Conservation (phyloP, 2,888 invertebrate genomes). For the Aleiodes alternator region DNA sequence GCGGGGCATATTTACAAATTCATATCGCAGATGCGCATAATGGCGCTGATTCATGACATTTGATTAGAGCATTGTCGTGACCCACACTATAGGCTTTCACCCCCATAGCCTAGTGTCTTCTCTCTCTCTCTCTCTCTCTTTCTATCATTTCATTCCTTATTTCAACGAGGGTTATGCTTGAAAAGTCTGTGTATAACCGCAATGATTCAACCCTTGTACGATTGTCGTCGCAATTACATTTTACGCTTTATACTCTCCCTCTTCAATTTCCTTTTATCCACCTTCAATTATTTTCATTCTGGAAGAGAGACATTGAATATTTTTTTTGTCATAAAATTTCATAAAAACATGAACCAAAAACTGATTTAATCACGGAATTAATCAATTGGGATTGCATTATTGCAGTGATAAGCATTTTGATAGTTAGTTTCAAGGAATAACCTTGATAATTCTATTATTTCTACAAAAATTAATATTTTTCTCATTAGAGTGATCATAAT, state of each 20-base stretch:
- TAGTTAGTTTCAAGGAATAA: no score
- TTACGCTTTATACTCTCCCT: slow-evolving; percentile 32
- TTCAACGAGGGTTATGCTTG: slow-evolving; percentile 42
- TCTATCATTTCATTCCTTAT: slow-evolving; percentile 48
- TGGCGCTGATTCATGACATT: slow-evolving; percentile 74
- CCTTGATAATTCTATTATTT: no score
- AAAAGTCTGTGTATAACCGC: slow-evolving; percentile 8
- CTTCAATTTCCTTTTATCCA: slow-evolving; percentile 1
- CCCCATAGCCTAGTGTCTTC: slow-evolving; percentile 44
- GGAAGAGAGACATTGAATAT: no score
- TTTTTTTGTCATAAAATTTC: no score
- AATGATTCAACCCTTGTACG: slow-evolving; percentile 48
- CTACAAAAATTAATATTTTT: no score
- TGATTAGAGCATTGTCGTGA: slow-evolving; percentile 74
- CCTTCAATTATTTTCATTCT: not conserved
- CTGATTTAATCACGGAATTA: no score
- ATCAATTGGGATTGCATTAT: no score
- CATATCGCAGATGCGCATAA: slow-evolving; percentile 74
- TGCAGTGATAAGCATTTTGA: no score
- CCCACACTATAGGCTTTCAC: slow-evolving; percentile 60
- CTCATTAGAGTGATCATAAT: no score
- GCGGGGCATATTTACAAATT: slow-evolving; percentile 73
- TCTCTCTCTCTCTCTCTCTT: slow-evolving; percentile 25
- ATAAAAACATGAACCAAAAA: no score
- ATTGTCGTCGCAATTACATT: slow-evolving; percentile 33